Evolutionary conservation across 2,797 vertebrate genomes (phyloP).

Genomic region (Labroides dimidiatus): DNA sequence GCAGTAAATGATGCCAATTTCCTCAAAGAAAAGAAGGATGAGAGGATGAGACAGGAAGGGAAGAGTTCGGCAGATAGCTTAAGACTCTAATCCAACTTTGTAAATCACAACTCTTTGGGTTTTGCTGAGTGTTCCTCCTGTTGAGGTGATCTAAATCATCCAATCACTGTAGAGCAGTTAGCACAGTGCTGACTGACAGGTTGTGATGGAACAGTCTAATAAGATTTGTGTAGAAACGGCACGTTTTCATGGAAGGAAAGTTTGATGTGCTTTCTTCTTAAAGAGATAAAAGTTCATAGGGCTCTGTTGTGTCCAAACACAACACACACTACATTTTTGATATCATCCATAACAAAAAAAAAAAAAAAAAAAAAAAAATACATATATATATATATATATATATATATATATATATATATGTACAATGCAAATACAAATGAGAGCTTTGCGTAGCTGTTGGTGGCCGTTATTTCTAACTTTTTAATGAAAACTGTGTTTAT

Average conservation of each 20-base stretch:
- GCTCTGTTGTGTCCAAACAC: too few relatives aligned
- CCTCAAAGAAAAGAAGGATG: constrained; percentile 51
- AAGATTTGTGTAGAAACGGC: constrained; percentile 40
- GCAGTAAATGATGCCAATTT: constrained; percentile 72
- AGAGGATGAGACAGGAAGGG: constrained; percentile 36
- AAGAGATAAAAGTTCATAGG: constrained; percentile 14
- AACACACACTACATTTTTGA: too few relatives aligned
- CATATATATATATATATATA: too few relatives aligned
- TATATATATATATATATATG: too few relatives aligned
- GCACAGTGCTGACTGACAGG: constrained; percentile 39
- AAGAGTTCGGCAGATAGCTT: constrained; percentile 59
- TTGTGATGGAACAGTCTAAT: constrained; percentile 34
- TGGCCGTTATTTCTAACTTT: background rate
- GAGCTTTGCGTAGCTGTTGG: constrained; percentile 10
- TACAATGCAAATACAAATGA: background rate
- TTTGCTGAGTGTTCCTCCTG: constrained; percentile 61
- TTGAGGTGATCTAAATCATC: constrained; percentile 65
- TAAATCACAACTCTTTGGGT: constrained; percentile 56
- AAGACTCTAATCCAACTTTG: constrained; percentile 72
- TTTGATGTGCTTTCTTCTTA: constrained; percentile 20
- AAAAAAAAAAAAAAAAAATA: too few relatives aligned
- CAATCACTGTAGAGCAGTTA: constrained; percentile 47
- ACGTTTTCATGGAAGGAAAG: constrained; percentile 18
- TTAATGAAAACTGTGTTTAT: background rate
- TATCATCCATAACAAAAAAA: too few relatives aligned